Percentiles rank a stretch among this genome's conserved stretches.
phyloP scores from a whole-genome alignment of 23 tunicate species.

The Botrylloides violaceus region DNA sequence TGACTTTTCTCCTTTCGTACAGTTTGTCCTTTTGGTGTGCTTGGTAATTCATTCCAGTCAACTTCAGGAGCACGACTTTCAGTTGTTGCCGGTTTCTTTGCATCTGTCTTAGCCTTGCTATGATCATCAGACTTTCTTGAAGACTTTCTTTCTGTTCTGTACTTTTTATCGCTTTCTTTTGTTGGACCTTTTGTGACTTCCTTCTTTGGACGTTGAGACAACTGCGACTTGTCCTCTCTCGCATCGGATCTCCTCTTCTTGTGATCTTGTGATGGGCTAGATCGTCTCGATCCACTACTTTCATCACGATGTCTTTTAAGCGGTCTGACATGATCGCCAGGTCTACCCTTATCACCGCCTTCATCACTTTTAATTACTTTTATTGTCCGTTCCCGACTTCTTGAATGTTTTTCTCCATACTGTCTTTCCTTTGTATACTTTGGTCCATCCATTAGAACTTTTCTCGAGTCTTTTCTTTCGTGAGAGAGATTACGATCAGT shows the following conservation, averaged over 20 bases:
- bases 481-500: background rate
- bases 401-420: too few species aligned
- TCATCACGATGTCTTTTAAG: background rate
- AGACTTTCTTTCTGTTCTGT: background rate
- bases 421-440: too few species aligned
- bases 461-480: conserved; percentile 7
- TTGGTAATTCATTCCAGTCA: conserved; percentile 10
- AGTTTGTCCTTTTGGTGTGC: background rate
- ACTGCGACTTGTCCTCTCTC: background rate
- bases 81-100: background rate
- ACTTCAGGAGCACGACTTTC: conserved; percentile 7
- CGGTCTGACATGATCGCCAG: background rate
- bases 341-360: background rate
- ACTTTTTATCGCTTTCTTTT: background rate
- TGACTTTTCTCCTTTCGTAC: background rate
- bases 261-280: background rate
- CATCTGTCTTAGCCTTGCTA: background rate
- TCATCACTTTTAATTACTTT: background rate
- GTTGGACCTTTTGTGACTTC: background rate
- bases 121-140: background rate
- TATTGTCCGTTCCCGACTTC: too few species aligned
- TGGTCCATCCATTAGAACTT: background rate
- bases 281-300: background rate
- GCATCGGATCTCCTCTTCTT: background rate
- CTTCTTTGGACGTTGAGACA: background rate